These are phyloP conservation scores for Antedon bifida DNA, from an alignment of 35 echinoderm and acorn worm species.

Conservation along the genomic window DNA sequence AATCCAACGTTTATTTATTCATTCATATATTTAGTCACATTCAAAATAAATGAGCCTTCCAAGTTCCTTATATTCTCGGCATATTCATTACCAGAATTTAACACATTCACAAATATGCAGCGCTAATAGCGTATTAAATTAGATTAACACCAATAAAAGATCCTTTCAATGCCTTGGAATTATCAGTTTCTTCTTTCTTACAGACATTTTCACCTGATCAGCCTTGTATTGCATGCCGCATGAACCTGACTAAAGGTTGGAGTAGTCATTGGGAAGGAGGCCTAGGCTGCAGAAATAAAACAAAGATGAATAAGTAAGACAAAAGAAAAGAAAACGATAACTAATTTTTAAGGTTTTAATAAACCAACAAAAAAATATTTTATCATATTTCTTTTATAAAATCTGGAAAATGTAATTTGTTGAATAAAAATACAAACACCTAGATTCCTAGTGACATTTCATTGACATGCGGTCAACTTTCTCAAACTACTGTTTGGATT, in stretches of 20 bases:
- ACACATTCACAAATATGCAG: too few species aligned
- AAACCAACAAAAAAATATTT: not conserved
- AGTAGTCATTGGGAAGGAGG: slow-evolving; percentile 90
- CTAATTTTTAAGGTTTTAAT: too few species aligned
- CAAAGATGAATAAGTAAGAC: slow-evolving; percentile 81
- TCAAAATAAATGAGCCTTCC: too few species aligned
- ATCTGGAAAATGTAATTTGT: not conserved
- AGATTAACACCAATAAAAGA: too few species aligned
- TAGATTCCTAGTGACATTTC: not conserved
- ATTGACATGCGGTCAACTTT: too few species aligned
- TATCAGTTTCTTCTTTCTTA: not conserved
- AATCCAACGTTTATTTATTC: too few species aligned
- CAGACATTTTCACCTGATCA: slow-evolving; percentile 63
- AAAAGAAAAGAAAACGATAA: not conserved
- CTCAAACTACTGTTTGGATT: too few species aligned
- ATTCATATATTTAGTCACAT: too few species aligned
- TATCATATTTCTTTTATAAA: not conserved
- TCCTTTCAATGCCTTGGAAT: too few species aligned
- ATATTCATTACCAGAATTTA: too few species aligned
- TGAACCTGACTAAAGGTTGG: slow-evolving; percentile 45
- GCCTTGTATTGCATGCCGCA: slow-evolving; percentile 54
- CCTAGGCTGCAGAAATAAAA: slow-evolving; percentile 64
- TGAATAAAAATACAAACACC: not conserved
- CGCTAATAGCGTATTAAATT: too few species aligned
- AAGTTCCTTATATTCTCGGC: too few species aligned